A percentile compares a stretch with the other conserved stretches of the same genome.
Evolutionary conservation across 2,888 invertebrate genomes (phyloP).

Genomic region (Amphiduros pacificus): DNA sequence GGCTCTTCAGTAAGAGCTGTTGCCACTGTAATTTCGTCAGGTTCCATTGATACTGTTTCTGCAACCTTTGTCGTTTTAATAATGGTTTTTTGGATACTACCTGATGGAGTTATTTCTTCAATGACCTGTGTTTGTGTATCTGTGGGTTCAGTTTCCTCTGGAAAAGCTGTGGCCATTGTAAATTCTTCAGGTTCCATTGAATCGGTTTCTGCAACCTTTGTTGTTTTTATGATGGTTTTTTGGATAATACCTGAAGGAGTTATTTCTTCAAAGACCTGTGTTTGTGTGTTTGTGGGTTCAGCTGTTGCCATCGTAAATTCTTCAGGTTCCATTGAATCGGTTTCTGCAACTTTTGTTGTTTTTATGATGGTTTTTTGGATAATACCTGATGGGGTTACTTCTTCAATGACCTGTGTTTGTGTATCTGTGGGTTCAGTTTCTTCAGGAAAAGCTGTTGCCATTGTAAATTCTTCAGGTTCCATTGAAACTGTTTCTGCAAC

Average conservation of each 20-base stretch:
- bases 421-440: not conserved
- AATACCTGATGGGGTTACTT: constrained; percentile 22
- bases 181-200: too few species aligned
- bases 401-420: constrained; percentile 20
- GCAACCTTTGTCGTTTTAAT: too few species aligned
- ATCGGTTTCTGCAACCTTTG: too few species aligned
- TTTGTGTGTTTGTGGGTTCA: too few species aligned
- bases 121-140: too few species aligned
- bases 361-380: constrained; percentile 19
- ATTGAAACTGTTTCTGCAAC: constrained; percentile 4
- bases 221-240: too few species aligned
- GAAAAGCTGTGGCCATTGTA: too few species aligned
- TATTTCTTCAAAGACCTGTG: too few species aligned
- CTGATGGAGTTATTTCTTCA: too few species aligned
- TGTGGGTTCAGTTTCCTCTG: too few species aligned
- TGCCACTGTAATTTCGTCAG: constrained; percentile 1
- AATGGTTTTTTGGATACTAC: too few species aligned
- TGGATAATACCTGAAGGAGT: too few species aligned
- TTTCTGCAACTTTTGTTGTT: constrained; percentile 13
- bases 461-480: constrained; percentile 14
- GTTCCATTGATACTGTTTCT: constrained; percentile 1
- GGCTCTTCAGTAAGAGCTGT: constrained; percentile 1
- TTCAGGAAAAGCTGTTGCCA: constrained; percentile 1
- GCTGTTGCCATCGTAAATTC: not conserved
- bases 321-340: not conserved